Conservation (phyloP, 1,140 invertebrate species). For the Phymastichus coffea region DNA sequence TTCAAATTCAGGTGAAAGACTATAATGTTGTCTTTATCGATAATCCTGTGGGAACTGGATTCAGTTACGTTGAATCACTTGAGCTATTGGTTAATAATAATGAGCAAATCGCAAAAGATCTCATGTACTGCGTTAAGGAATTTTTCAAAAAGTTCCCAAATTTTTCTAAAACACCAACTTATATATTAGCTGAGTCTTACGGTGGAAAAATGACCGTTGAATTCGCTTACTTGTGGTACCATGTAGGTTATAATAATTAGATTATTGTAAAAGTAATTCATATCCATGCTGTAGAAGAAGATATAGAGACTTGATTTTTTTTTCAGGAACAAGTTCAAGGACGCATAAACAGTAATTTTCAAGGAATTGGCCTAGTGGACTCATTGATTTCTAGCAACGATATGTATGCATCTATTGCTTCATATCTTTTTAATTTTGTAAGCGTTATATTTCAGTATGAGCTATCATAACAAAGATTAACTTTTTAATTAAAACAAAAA, state of each 20-base stretch:
- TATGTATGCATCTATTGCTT: conserved; percentile 75
- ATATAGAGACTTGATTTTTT: not conserved
- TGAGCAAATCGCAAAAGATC: conserved; percentile 74
- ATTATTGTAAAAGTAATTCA: conserved; percentile 21
- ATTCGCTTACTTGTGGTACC: conserved; percentile 65
- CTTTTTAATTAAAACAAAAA: not conserved
- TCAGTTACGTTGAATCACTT: conserved; percentile 71
- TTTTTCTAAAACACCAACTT: conserved; percentile 71
- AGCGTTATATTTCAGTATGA: conserved; percentile 27
- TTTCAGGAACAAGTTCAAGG: conserved; percentile 64
- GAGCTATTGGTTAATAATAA: conserved; percentile 65
- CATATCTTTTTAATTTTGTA: conserved; percentile 68
- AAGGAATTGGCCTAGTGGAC: conserved; percentile 77
- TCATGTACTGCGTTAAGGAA: conserved; percentile 68
- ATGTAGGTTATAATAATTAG: conserved; percentile 53
- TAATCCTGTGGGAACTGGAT: conserved; percentile 88
- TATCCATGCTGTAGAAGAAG: not conserved
- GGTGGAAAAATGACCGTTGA: conserved; percentile 88
- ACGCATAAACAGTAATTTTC: conserved; percentile 69
- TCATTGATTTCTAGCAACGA: conserved; percentile 84
- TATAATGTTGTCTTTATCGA: conserved; percentile 85
- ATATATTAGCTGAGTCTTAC: conserved; percentile 84
- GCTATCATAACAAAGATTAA: no score
- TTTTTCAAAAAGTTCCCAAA: conserved; percentile 66
- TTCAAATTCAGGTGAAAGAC: conserved; percentile 62